Evolutionary conservation across 2,888 invertebrate genomes (phyloP), one percentile per base, ranked within the genome.

Genomic region (Galerucella pusilla): DNA sequence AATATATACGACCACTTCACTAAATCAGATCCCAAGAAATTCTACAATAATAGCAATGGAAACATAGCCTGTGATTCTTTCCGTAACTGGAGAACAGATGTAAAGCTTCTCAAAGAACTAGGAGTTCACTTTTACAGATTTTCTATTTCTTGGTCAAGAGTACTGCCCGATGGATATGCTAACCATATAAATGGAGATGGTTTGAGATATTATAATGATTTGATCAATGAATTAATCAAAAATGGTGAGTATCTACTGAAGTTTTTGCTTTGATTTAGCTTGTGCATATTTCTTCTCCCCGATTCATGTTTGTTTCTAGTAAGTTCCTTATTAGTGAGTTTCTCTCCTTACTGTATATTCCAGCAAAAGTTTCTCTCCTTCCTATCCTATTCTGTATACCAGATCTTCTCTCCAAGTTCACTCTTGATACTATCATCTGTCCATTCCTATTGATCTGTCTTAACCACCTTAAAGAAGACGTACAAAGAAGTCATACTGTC

Each of bases 101-200:
- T 91, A 0, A 88, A 91, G 85, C 90, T 93, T 89, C 86, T 93
- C 2, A 89, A 88, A 66, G 90, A 92, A 77, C 85, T 93, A 3
- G 91, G 92, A 12, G 92, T 92, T 0, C 88, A 92, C 79, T 90
- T 92, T 76, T 94, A 94, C 85, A 89, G 94, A 60, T 94, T 94
- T 85, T 94, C 93, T 0, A 89, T 94, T 80, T 91, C 94, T 0
- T 96, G 96, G 96, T 87, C 93, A 0, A 88, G 96, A 68, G 89
- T 96, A 65, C 87, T 96, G 78, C 94, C 95, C 0, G 90, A 89
- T 12, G 95, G 94, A 11, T 89, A 91, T 73, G 89, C 90, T 12
- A 91, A 92, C 81, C 84, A 90, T 25, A 88, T 94, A 25, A 96
- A 94, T 84, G 88, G 89, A 59, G 89, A 90, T 2, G 96, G 94